Evolutionary conservation across 2,888 invertebrate genomes (phyloP), one percentile per base, ranked within the genome.

Genomic region (Dexiosoma caninum): DNA sequence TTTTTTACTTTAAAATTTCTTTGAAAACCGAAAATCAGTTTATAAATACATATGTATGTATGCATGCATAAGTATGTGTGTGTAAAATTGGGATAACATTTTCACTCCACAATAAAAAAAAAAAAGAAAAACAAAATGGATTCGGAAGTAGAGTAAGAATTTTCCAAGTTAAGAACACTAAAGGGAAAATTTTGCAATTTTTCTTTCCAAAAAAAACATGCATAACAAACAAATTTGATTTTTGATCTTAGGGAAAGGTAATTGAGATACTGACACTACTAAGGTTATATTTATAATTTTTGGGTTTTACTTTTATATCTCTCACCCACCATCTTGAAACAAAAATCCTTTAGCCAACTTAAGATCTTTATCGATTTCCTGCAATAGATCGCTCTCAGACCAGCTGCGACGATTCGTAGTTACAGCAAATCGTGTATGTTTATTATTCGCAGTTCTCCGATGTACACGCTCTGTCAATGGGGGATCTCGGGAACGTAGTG

Each of bases 341-440:
- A 94, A 91, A 90, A 94, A 94, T 87, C 93, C 93, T 88, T 91
- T 92, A 85, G 93, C 92, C 87, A 92, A 86, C 85, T 87, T 86
- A 83, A 89, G 85, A 79, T 92, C 91, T 83, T 91, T 91, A 90
- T 93, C 93, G 88, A 94, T 93, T 91, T 94, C 94, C 89, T 92
- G 92, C 88, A 94, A 92, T 83, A 94, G 91, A 88, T 90, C 90
- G 83, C 88, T 90, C 83, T 90, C 90, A 21, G 90, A 90, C 89
- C 90, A 90, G 84, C 90, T 90, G 83, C 89, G 89, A 35, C 90
- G 89, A 81, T 89, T 85, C 57, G 86, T 86, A 27, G 27, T 85
- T 62, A 89, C 85, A 81, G 87, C 84, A 83, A 89, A 89, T 78
- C 89, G 88, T 72, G 89, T 89, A 83, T 88, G 89, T 78, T 89